Evolutionary conservation across 2,797 vertebrate genomes (phyloP).

Genomic region (Amniataba percoides): DNA sequence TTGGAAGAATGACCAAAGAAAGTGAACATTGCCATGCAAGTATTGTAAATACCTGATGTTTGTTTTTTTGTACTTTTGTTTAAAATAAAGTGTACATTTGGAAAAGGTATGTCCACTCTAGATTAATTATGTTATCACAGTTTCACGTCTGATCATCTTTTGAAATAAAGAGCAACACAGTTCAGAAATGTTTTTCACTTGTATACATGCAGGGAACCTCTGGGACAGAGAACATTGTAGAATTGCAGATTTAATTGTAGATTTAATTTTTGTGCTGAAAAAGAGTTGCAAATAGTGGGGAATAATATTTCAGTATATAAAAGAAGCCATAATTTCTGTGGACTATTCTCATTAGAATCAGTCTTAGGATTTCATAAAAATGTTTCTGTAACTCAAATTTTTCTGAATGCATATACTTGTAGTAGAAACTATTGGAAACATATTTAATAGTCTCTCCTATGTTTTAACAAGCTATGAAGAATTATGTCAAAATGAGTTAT

Average conservation of each 20-base stretch:
- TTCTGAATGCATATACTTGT: neutral
- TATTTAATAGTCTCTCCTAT: too few species aligned
- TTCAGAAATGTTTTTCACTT: slow-evolving; percentile 5
- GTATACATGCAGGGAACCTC: neutral
- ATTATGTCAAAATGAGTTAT: neutral
- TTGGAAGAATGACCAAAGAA: slow-evolving; percentile 88
- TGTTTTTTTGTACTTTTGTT: slow-evolving; percentile 88
- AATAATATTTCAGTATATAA: neutral
- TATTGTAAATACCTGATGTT: slow-evolving; percentile 87
- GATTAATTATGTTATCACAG: slow-evolving; percentile 48
- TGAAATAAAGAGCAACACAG: slow-evolving; percentile 38
- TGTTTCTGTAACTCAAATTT: neutral
- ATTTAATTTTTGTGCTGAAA: neutral
- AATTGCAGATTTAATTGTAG: too few species aligned
- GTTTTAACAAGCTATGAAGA: neutral
- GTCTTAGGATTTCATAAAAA: neutral
- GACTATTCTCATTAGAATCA: too few species aligned
- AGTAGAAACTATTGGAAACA: neutral
- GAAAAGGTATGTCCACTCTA: slow-evolving; percentile 65
- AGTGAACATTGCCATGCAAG: slow-evolving; percentile 85
- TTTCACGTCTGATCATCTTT: slow-evolving; percentile 39
- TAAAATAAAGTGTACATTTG: slow-evolving; percentile 89
- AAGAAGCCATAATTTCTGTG: neutral
- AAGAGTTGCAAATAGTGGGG: neutral
- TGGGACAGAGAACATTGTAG: neutral